Evolutionary conservation across 2,797 vertebrate species (phyloP), one percentile per base, ranked within the genome.

Genomic region (Sitta carolinensis): DNA sequence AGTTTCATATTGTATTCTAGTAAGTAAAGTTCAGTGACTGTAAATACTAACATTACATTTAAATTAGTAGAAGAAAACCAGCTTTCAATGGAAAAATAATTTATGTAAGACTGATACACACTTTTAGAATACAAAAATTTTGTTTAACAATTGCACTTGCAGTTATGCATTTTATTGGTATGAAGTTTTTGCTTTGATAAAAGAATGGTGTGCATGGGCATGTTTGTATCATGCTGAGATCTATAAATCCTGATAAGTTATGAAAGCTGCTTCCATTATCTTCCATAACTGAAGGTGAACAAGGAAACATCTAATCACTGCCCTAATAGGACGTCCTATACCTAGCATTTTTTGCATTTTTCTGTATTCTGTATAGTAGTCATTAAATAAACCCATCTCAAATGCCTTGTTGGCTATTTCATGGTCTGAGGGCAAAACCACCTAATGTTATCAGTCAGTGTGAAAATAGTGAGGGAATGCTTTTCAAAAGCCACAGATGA

Each of bases 241-340:
- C 70, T 48, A n/a, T 87, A 61, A 84, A 69, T 92, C 57, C 78
- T 73, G 70, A 34, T 62, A 90, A 87, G 55, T 69, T 78, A 38
- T 55, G 61, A 82, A 72, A 75, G 40, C 13, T 88, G 34, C 30
- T 48, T 77, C 59, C 34, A 61, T 79, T 95, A 78, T 52, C 79
- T 90, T 96, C 89, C 51, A 72, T 82, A 87, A 88, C 14, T 79
- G 80, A 94, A 82, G 51, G 45, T 79, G 48, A 95, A 69, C 45
- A 38, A 78, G 40, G 34, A 84, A 48, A 62, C 62, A 18, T 27
- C 13, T 73, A 57, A 83, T 87, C 51, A 85, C 72, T 93, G 40
- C 47, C 94, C 38, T 89, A 69, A 87, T 10, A 66, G 16, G 63
- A 79, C 38, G 55, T 51, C 40, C 67, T 47, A 67, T 66, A 45